phyloP scores from a whole-genome alignment of 2,888 invertebrate species.

The Rhagium mordax region DNA sequence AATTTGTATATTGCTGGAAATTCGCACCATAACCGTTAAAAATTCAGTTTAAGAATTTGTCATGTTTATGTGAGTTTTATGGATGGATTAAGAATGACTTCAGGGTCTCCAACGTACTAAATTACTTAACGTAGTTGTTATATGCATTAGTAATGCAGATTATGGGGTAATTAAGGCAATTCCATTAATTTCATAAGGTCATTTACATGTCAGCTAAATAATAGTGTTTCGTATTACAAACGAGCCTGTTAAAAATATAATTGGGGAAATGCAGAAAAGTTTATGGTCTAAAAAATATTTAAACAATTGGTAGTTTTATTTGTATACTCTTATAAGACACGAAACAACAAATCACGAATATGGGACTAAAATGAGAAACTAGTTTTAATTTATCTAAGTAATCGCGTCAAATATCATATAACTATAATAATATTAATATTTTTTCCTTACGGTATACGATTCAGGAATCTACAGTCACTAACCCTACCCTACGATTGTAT shows the following conservation, averaged over 20 bases:
- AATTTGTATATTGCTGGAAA: background rate
- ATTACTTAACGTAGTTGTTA: background rate
- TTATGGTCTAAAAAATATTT: background rate
- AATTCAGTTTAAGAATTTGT: background rate
- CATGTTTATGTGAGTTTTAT: background rate
- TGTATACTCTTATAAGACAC: too few species aligned
- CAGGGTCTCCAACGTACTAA: background rate
- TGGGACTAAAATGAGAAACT: too few species aligned
- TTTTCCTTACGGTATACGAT: too few species aligned
- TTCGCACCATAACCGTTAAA: background rate
- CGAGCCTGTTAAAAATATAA: background rate
- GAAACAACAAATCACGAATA: too few species aligned
- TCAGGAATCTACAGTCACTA: too few species aligned
- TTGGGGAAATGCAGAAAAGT: background rate
- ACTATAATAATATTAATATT: too few species aligned
- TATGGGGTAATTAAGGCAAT: background rate
- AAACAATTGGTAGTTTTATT: too few species aligned
- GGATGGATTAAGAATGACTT: background rate
- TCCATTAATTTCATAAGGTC: background rate
- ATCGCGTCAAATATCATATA: too few species aligned
- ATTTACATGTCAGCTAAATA: background rate
- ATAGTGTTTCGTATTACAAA: background rate
- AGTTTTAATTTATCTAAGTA: too few species aligned
- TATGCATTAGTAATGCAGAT: background rate
- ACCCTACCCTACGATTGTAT: too few species aligned